Percentiles rank a stretch among this genome's conserved stretches.
Evolutionary conservation across 1,140 invertebrate species (phyloP).

Genomic region (Formica selysi): DNA sequence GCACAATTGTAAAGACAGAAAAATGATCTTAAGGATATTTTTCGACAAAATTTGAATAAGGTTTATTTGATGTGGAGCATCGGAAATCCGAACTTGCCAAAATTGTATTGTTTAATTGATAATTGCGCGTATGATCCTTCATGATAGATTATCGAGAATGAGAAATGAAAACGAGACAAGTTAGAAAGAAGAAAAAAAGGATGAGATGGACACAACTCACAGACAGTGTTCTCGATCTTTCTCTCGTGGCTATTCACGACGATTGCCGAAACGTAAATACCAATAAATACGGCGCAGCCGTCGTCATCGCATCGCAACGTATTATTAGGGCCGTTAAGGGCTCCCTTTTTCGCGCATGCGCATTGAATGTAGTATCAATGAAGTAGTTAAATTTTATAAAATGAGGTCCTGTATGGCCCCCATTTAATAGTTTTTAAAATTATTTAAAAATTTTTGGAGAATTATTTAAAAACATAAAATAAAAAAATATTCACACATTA

Average conservation of each 20-base stretch:
- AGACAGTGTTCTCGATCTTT: not conserved
- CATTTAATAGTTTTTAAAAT: too few species aligned
- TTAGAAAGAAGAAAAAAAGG: not conserved
- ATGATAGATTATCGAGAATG: not conserved
- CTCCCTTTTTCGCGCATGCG: too few species aligned
- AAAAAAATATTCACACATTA: too few species aligned
- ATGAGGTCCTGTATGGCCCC: too few species aligned
- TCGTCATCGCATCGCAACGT: not conserved
- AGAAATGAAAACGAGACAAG: not conserved
- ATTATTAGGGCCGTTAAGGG: too few species aligned
- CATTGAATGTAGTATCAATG: too few species aligned
- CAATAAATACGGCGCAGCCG: not conserved
- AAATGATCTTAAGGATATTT: not conserved
- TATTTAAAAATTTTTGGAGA: too few species aligned
- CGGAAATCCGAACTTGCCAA: constrained; percentile 1
- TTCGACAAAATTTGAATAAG: not conserved
- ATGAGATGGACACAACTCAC: not conserved
- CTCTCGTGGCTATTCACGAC: not conserved
- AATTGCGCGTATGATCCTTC: not conserved
- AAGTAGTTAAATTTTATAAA: too few species aligned
- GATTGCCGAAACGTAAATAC: constrained; percentile 27
- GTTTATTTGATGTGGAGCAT: not conserved
- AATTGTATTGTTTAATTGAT: not conserved
- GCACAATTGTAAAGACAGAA: too few species aligned
- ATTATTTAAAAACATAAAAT: too few species aligned